Base-by-base conservation (phyloP, 2,113 vertebrate genomes). In the Maccullochella peelii region DNA sequence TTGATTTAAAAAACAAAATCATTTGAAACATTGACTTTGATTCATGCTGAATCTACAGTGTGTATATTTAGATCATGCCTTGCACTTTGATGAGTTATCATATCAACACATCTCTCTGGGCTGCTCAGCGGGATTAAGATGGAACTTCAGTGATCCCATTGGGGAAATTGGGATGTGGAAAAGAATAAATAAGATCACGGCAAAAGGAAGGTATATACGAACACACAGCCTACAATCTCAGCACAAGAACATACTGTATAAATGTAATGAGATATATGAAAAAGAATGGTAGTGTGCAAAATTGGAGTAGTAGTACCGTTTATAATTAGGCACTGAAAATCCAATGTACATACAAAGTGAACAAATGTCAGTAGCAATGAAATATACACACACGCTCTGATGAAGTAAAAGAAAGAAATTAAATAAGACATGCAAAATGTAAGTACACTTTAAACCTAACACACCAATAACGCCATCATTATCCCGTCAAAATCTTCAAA, bases 81-180 rank as follows among this genome's bases (percentile, higher is more conserved):
- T 30, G 33, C 36, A 21, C 72, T 88, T 78, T 81, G 78, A 71
- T 85, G 58, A 71, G 67, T 79, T 63, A 77, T 85, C 42, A 75
- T 63, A 62, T 52, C 36, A 76, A 72, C 70, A 73, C 9, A 62
- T 85, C 47, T 68, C 25, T 80, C 77, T 77, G 47, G 80, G 52
- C 79, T 57, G 52, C 79, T 57, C 52, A 23, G 40, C 30, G 47
- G 79, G 67, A 73, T 80, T 30, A 52, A 62, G 47, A 72, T 63
- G 44, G 61, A 68, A 68, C 58, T 62, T 59, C 44, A 62, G 57
- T 54, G 63, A 52, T 74, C 25, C 21, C 50, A 42, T 15, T 23
- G 63, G 25, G 70, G 44, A 61, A 77, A 67, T 27, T 59, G 38
- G 23, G 63, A 62, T 47, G n/a, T 49, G 59, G 36, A 25, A 58